These are phyloP conservation scores for Eurytoma adleriae DNA, from an alignment of 2,888 invertebrate genomes.

Conservation along the genomic window DNA sequence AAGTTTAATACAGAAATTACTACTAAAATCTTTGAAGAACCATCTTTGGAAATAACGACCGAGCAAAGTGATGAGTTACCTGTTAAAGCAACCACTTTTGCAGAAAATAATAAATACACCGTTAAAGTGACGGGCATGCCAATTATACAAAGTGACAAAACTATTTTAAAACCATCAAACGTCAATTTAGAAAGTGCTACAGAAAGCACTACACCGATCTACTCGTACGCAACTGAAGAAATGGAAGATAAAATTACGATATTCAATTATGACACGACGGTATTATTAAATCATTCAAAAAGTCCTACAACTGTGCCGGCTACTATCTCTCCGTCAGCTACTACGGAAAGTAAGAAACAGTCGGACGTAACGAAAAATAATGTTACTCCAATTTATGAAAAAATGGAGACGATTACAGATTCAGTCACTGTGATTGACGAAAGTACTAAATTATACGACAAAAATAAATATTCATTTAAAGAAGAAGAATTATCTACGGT, in stretches of 20 bases:
- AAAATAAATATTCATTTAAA: background rate
- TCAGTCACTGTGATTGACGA: background rate
- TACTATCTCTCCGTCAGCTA: background rate
- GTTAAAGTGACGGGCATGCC: background rate
- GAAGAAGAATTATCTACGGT: slow-evolving; percentile 53
- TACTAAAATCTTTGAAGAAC: background rate
- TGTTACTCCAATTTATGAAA: slow-evolving; percentile 31
- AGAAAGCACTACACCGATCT: background rate
- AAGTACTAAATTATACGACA: background rate
- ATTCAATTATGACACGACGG: background rate
- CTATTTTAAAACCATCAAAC: background rate
- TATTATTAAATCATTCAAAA: too few relatives aligned
- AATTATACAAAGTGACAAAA: background rate
- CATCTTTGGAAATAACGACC: background rate
- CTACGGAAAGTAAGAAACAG: background rate
- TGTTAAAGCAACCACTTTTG: background rate
- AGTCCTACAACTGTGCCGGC: too few relatives aligned
- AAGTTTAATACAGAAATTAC: background rate
- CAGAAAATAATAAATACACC: slow-evolving; percentile 6
- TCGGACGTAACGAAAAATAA: background rate
- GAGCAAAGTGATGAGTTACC: background rate
- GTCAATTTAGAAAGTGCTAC: background rate
- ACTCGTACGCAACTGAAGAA: background rate
- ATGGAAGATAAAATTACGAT: slow-evolving; percentile 8
- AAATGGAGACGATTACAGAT: slow-evolving; percentile 26